Evolutionary conservation across 2,797 vertebrate genomes (phyloP), one percentile per base, ranked within the genome.

Genomic region (Pagetopsis macropterus): DNA sequence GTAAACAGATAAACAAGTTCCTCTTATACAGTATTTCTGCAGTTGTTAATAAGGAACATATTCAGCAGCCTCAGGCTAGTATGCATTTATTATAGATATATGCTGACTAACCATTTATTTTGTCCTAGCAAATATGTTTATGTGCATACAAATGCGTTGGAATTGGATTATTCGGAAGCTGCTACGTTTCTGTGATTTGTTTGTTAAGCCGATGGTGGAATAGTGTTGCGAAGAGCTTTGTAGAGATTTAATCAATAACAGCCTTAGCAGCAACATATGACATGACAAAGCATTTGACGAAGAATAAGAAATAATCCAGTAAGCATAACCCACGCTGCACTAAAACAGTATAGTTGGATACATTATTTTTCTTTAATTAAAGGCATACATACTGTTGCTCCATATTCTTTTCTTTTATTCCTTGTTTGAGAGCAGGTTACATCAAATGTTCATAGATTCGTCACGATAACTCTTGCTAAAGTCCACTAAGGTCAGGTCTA

Each of bases 401-500:
- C 27, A 27, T 5, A 27, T 27, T 27, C 2, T 37, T 9, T 9
- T 16, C n/a, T 60, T 59, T 27, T 15, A 10, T 31, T 3, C 49
- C 51, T 9, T 60, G 8, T 64, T 70, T 59, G 9, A 61, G 9
- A 54, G 33, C 48, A 76, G 65, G 44, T 65, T 16, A 57, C 66
- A 37, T 37, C 5, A 63, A 67, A 56, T 48, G 71, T 59, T 40
- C 50, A 49, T 41, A 15, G 15, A 67, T 40, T 75, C 45, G 64
- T 79, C 58, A 64, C 65, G 60, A 57, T 23, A 66, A 58, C 44
- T 52, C 50, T 73, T 57, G 44, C 49, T 43, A 57, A 61, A 65
- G 5, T 65, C 50, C 55, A 60, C 57, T 59, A 6, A 74, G 69
- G 74, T 82, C 73, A 64, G 6, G 13, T 27, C 64, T 64, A n/a